phyloP scores from a whole-genome alignment of 2,113 vertebrate species.

The Hemichromis elongatus region DNA sequence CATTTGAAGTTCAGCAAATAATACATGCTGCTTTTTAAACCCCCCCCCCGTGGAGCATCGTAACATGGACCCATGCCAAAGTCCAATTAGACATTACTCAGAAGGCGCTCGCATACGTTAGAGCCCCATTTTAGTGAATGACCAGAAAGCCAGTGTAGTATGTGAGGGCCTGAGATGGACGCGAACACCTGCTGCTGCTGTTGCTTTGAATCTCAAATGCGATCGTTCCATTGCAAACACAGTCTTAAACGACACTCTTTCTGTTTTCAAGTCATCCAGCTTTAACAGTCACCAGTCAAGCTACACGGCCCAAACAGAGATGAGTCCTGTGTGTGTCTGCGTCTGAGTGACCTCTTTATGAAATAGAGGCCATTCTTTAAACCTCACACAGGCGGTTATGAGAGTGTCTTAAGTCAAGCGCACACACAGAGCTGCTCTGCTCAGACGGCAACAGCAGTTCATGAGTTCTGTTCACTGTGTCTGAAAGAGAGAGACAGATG shows the following conservation, averaged over 20 bases:
- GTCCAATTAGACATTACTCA: neutral
- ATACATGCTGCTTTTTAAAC: neutral
- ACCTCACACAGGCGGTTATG: neutral
- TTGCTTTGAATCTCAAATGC: constrained; percentile 22
- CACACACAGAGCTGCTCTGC: neutral
- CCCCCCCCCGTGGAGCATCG: neutral
- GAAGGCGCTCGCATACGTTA: neutral
- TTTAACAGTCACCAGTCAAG: constrained; percentile 8
- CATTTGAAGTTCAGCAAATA: neutral
- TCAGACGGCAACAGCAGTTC: neutral
- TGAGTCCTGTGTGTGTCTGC: neutral
- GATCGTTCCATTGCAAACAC: neutral
- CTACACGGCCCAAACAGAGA: constrained; percentile 21
- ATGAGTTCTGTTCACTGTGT: neutral
- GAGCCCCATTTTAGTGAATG: neutral
- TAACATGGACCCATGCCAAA: neutral
- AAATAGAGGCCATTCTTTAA: neutral
- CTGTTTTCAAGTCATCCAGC: neutral
- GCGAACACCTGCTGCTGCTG: neutral
- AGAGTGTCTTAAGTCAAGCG: neutral
- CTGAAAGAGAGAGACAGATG: neutral
- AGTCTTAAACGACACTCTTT: neutral
- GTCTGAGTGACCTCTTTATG: neutral
- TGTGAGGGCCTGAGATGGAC: neutral
- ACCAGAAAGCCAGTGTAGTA: neutral